Conservation (phyloP, 2,113 vertebrate genomes). For the Hipposideros armiger region DNA sequence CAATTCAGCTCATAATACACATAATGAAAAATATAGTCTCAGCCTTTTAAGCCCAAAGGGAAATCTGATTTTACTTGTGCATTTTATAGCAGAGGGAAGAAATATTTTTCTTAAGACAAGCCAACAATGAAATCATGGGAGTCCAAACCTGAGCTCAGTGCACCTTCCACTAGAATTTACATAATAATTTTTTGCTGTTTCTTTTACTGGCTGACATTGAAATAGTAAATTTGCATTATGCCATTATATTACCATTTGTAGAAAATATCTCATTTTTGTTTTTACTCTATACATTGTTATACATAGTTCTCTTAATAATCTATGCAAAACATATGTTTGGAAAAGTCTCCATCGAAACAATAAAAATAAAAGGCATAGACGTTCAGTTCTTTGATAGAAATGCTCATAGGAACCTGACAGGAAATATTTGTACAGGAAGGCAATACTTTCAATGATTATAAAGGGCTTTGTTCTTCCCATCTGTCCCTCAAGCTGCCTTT, state of each 20-base stretch:
- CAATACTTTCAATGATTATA: conserved; percentile 40
- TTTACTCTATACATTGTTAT: conserved; percentile 12
- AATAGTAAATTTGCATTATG: neutral
- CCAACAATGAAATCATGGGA: neutral
- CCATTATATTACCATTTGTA: neutral
- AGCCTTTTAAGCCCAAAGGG: neutral
- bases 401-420: neutral
- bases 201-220: neutral
- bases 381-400: conserved; percentile 52
- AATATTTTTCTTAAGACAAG: neutral
- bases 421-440: conserved; percentile 11
- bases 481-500: conserved; percentile 58
- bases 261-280: neutral
- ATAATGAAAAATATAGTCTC: neutral
- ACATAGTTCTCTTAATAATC: neutral
- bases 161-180: neutral
- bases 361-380: neutral
- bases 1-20: neutral
- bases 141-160: neutral
- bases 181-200: neutral
- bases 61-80: neutral
- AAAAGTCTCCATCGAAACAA: neutral
- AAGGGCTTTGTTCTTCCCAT: conserved; percentile 44
- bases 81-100: neutral
- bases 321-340: conserved; percentile 12